phyloP scores from a whole-genome alignment of 2,113 vertebrate genomes.

The chimpanzee (Pan troglodytes) region NHGRI_mPanTro3-v2.1_pri NC_072414.2:74207501-74208000 shows the following conservation, averaged over 20 bases:
- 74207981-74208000: not conserved
- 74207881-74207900: too few relatives aligned
- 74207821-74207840: not conserved
- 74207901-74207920: not conserved
- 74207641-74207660: not conserved
- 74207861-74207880: not conserved
- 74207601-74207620: too few relatives aligned
- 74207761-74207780: not conserved
- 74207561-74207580: accelerated
- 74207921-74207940: not conserved
- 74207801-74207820: not conserved
- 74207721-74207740: not conserved
- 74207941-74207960: not conserved
- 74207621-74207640: not conserved
- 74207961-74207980: accelerated
- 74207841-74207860: not conserved
- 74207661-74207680: not conserved
- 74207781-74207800: not conserved
- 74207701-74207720: not conserved
- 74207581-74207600: too few relatives aligned
- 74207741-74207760: not conserved
- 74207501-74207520: too few relatives aligned
- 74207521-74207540: too few relatives aligned
- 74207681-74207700: not conserved
- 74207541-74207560: too few relatives aligned